Conservation (phyloP, 2,888 invertebrate species). For the Julus scanicus region DNA sequence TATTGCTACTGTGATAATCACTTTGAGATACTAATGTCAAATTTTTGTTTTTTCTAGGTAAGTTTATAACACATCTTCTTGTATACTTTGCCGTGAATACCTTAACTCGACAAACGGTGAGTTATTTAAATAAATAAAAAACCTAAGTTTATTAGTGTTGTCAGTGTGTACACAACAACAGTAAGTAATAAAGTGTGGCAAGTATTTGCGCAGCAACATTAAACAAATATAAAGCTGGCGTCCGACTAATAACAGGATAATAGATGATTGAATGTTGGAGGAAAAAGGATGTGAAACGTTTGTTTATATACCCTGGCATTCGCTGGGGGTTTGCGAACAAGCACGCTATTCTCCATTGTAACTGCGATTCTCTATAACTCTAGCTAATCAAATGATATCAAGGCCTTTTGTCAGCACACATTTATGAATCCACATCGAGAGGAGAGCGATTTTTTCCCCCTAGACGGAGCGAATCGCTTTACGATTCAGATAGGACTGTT, state of each 20-base stretch:
- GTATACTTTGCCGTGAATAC: neutral
- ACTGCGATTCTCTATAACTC: neutral
- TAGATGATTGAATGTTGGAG: neutral
- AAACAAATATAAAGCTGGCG: slow-evolving; percentile 23
- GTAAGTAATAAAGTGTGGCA: neutral
- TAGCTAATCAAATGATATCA: slow-evolving; percentile 5
- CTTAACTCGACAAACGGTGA: neutral
- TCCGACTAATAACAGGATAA: slow-evolving; percentile 10
- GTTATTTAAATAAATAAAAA: neutral
- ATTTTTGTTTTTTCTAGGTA: neutral
- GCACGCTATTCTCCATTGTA: neutral
- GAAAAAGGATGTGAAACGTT: slow-evolving; percentile 9
- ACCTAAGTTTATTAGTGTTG: neutral
- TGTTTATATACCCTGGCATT: neutral
- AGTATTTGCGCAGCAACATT: neutral
- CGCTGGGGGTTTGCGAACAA: neutral
- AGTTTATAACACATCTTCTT: neutral
- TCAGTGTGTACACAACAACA: neutral
- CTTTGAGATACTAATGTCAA: neutral
- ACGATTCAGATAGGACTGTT: slow-evolving; percentile 23
- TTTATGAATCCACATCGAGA: neutral
- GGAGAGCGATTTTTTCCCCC: neutral
- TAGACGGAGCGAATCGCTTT: neutral
- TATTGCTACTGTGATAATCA: neutral
- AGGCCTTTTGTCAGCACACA: neutral